Conservation (phyloP, 2,113 vertebrate genomes). For the Onychostruthus taczanowskii region DNA sequence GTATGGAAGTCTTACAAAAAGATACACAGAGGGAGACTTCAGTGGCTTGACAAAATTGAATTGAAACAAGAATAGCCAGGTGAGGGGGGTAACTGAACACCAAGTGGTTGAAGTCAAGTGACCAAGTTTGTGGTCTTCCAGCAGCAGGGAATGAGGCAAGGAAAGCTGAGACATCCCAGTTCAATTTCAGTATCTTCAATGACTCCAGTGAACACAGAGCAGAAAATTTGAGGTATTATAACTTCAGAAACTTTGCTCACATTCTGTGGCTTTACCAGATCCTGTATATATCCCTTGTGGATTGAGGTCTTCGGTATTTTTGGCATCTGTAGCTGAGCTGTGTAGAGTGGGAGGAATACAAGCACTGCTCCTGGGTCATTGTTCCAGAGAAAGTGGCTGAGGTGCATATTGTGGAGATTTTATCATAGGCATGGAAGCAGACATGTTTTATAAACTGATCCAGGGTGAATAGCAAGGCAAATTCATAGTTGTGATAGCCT, state of each 20-base stretch:
- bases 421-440: not conserved
- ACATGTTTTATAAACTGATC: not conserved
- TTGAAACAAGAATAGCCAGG: not conserved
- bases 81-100: not conserved
- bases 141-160: not conserved
- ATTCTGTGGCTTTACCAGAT: not conserved
- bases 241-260: not conserved
- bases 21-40: not conserved
- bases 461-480: not conserved
- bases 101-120: not conserved
- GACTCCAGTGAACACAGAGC: not conserved
- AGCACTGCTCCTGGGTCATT: not conserved
- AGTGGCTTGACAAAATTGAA: not conserved
- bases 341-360: not conserved
- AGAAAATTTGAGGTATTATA: not conserved
- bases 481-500: not conserved
- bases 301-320: conserved; percentile 17
- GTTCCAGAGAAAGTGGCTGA: not conserved
- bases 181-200: not conserved
- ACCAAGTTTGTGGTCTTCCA: not conserved
- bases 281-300: not conserved
- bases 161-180: not conserved
- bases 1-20: not conserved
- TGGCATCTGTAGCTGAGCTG: not conserved
- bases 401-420: not conserved